These are phyloP conservation scores for Cebidichthys violaceus DNA, from an alignment of 2,113 vertebrate genomes.

Conservation along the genomic window DNA sequence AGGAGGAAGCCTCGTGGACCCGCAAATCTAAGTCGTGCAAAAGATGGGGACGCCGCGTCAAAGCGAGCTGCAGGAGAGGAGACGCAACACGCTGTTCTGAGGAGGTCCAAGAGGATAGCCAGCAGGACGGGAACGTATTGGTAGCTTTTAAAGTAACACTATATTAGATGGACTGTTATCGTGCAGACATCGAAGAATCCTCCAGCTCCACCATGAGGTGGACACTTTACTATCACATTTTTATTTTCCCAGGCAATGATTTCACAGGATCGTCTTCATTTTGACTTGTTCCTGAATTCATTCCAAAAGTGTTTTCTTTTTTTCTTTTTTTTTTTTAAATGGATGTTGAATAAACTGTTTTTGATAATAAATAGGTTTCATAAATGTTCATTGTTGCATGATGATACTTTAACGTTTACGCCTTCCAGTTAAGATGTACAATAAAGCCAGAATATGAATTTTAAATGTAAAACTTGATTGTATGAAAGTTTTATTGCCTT, in stretches of 20 bases:
- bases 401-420: background rate
- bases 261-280: too few species aligned
- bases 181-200: too few species aligned
- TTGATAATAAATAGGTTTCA: background rate
- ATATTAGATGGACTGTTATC: too few species aligned
- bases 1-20: background rate
- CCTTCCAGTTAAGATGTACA: background rate
- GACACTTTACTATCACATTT: too few species aligned
- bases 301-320: background rate
- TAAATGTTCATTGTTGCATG: background rate
- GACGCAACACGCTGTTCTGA: background rate
- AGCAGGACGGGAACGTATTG: constrained; percentile 24
- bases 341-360: background rate
- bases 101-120: constrained; percentile 77
- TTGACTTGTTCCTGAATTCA: background rate
- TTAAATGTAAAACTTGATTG: background rate
- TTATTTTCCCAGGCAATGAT: too few species aligned
- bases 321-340: too few species aligned
- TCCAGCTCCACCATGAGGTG: too few species aligned
- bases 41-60: background rate
- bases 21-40: background rate
- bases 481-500: background rate
- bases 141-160: background rate
- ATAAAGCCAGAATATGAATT: background rate
- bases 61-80: background rate